Conservation (phyloP, 2,113 vertebrate genomes). For the Colossoma macropomum region DNA sequence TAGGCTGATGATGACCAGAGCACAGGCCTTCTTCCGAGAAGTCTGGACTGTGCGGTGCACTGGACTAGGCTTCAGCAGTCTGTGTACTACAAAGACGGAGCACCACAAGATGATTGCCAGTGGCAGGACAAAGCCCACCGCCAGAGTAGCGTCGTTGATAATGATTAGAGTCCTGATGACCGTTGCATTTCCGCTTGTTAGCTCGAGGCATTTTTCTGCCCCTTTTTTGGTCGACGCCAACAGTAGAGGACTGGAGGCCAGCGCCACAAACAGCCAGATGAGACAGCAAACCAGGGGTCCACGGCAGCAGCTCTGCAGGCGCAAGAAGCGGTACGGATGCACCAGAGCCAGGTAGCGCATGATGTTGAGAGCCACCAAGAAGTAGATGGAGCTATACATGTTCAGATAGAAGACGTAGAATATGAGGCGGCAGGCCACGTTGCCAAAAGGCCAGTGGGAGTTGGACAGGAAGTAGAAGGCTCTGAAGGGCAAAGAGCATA, state of each 20-base stretch:
- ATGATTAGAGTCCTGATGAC: not conserved
- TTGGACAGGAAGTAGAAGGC: slow-evolving; percentile 70
- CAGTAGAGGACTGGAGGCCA: slow-evolving; percentile 60
- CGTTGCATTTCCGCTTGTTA: slow-evolving; percentile 33
- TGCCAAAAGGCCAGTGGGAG: slow-evolving; percentile 72
- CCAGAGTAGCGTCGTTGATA: slow-evolving; percentile 70
- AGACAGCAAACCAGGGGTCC: slow-evolving; percentile 60
- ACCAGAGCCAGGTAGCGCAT: slow-evolving; percentile 75
- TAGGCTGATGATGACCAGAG: slow-evolving; percentile 74
- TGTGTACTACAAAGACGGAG: slow-evolving; percentile 71
- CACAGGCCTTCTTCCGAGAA: slow-evolving; percentile 71
- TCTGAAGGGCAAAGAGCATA: slow-evolving; percentile 75
- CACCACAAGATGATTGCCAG: slow-evolving; percentile 72
- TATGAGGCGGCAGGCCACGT: slow-evolving; percentile 69
- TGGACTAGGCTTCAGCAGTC: slow-evolving; percentile 57
- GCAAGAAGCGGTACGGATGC: slow-evolving; percentile 66
- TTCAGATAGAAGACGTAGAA: slow-evolving; percentile 79
- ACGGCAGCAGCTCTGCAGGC: slow-evolving; percentile 52
- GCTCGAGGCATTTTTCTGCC: slow-evolving; percentile 68
- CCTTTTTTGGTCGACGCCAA: not conserved
- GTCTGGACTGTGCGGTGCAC: not conserved
- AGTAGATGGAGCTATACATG: slow-evolving; percentile 84
- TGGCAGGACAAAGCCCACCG: slow-evolving; percentile 71
- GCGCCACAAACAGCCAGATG: slow-evolving; percentile 73
- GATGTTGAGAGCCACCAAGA: slow-evolving; percentile 74